A percentile compares a stretch with the other conserved stretches of the same genome.
Conservation (phyloP, 1,140 invertebrate species). For the Pseudomyrmex flavicornis region DNA sequence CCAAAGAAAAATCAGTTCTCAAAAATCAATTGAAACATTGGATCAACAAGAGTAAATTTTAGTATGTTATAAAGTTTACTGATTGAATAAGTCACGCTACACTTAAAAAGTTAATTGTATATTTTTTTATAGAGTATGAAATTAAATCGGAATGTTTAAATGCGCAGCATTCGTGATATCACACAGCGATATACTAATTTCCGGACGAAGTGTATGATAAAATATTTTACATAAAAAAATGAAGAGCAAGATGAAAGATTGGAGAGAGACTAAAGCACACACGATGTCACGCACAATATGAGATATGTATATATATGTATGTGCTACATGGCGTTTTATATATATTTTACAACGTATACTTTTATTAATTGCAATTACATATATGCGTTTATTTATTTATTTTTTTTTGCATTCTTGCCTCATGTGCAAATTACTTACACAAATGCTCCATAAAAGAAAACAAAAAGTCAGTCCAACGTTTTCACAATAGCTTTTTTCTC, state of each 20-base stretch:
- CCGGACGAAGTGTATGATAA: neutral
- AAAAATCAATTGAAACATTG: no score
- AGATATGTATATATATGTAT: conserved; percentile 4
- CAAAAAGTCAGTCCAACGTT: conserved; percentile 15
- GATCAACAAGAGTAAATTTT: no score
- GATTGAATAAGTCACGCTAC: no score
- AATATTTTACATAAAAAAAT: neutral
- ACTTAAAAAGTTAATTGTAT: no score
- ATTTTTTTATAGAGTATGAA: no score
- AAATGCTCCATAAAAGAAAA: conserved; percentile 56
- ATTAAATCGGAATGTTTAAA: no score
- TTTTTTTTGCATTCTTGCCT: conserved; percentile 47
- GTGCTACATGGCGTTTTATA: conserved; percentile 3
- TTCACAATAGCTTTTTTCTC: conserved; percentile 48
- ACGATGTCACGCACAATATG: neutral
- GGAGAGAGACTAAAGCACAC: neutral
- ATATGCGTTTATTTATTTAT: conserved; percentile 13
- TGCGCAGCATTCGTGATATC: no score
- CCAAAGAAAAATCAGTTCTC: no score
- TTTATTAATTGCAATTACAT: conserved; percentile 65
- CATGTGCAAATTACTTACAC: conserved; percentile 65
- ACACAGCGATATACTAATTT: neutral
- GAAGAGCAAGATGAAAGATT: neutral
- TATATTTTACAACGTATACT: conserved; percentile 58
- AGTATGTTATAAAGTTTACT: no score